Evolutionary conservation across 2,113 vertebrate genomes (phyloP), one percentile per base, ranked within the genome.

Genomic region (Oceanodroma tethys): DNA sequence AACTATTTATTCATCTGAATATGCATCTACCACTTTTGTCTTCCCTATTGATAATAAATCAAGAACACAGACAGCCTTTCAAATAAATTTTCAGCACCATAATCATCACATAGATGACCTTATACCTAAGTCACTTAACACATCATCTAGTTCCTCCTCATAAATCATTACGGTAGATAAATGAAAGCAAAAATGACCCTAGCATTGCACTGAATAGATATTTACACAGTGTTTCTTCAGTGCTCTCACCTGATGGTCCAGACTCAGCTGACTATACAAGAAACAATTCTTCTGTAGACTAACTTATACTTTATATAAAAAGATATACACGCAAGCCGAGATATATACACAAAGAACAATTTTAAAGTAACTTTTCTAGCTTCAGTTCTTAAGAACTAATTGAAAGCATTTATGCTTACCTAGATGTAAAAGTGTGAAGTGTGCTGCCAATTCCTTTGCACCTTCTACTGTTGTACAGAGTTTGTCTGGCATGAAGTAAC

Each of bases 371-470:
- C n/a, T 74, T 92, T 38, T 60, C 50, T 89, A 78, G 76, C 47
- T 88, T 87, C 59, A 60, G 13, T 71, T 90, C 56, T 62, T 56
- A 56, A 52, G 55, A 95, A 38, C 40, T 71, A 59, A 65, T 7
- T 29, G 59, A 38, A 93, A 95, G 58, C 2, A 1, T 89, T 93
- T 90, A 70, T 90, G 97, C 99, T 98, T 97, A 99, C 99, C 99
- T 96, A 99, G 97, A 96, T 98, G 98, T 80, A 98, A 96, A 88
- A 99, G 98, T 1, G 98, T 98, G 90, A 98, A 99, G 94, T 99
- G 98, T 34, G 99, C 99, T 76, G 99, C 99, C 91, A 99, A 95
- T 83, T 99, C 99, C 96, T 99, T 99, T 91, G 99, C 99, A 68
- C 99, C 98, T 81, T 99, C 99, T 97, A 99, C 95, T 14, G 98